Percentiles rank a stretch among this genome's conserved stretches.
Evolutionary conservation across 2,113 vertebrate genomes (phyloP).

Genomic region (Pedionomus torquatus): DNA sequence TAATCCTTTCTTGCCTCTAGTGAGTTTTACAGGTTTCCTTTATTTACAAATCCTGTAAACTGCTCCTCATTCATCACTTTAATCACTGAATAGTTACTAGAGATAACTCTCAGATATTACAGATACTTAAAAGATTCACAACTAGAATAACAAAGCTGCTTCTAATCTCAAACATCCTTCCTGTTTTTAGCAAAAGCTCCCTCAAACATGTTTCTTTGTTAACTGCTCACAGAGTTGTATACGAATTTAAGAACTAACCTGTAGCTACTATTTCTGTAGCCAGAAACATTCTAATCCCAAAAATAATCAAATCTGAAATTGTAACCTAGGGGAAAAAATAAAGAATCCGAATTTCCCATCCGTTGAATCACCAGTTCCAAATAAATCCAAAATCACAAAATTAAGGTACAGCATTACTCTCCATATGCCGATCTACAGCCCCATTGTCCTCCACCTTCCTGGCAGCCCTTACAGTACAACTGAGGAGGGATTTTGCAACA

Average conservation of each 20-base stretch:
- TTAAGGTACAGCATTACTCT: neutral
- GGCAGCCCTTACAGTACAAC: neutral
- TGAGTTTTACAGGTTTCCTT: neutral
- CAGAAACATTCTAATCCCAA: neutral
- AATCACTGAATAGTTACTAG: neutral
- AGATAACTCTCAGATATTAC: neutral
- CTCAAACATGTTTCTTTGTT: neutral
- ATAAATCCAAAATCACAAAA: neutral
- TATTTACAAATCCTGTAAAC: neutral
- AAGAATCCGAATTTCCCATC: neutral
- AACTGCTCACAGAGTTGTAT: neutral
- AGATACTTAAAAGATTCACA: neutral
- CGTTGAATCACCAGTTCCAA: neutral
- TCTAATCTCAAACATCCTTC: neutral
- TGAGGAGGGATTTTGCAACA: constrained; percentile 20
- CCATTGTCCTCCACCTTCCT: neutral
- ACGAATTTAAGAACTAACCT: neutral
- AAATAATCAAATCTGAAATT: neutral
- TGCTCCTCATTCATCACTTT: neutral
- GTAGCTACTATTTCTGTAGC: neutral
- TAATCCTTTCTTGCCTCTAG: neutral
- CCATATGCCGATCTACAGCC: neutral
- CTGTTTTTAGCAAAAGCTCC: neutral
- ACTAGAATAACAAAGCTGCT: neutral
- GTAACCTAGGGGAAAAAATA: neutral